Evolutionary conservation across 2,797 vertebrate genomes (phyloP).

Genomic region (Peromyscus nudipes): DNA sequence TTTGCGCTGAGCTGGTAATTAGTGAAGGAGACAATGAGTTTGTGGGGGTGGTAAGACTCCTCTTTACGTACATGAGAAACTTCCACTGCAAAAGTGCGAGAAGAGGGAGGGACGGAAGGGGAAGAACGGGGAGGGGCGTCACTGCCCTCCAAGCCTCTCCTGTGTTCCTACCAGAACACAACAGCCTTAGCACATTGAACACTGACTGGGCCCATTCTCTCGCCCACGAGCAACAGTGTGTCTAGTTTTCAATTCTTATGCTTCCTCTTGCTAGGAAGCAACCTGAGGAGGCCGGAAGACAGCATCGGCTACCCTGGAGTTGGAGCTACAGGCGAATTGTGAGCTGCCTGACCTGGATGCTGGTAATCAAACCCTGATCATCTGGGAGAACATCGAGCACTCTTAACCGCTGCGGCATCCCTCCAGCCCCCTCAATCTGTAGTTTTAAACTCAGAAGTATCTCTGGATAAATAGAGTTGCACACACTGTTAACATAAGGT

Average conservation of each 20-base stretch:
- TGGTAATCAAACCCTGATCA: background rate
- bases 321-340: too few relatives aligned
- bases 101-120: background rate
- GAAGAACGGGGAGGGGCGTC: background rate
- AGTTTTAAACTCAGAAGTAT: background rate
- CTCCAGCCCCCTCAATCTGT: background rate
- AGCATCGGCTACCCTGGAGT: background rate
- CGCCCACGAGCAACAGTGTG: background rate
- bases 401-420: background rate
- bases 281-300: background rate
- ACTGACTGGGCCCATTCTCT: background rate
- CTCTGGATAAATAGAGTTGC: background rate
- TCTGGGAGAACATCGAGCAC: background rate
- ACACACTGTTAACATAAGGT: accelerated
- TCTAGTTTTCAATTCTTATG: background rate
- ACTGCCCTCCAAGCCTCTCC: background rate
- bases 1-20: background rate
- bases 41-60: background rate
- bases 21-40: background rate
- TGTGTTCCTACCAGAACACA: background rate
- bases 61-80: background rate
- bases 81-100: background rate
- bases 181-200: background rate
- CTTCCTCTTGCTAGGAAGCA: background rate
- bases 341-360: background rate